Conservation (phyloP, 2,888 invertebrate genomes). For the Gryllus longicercus region DNA sequence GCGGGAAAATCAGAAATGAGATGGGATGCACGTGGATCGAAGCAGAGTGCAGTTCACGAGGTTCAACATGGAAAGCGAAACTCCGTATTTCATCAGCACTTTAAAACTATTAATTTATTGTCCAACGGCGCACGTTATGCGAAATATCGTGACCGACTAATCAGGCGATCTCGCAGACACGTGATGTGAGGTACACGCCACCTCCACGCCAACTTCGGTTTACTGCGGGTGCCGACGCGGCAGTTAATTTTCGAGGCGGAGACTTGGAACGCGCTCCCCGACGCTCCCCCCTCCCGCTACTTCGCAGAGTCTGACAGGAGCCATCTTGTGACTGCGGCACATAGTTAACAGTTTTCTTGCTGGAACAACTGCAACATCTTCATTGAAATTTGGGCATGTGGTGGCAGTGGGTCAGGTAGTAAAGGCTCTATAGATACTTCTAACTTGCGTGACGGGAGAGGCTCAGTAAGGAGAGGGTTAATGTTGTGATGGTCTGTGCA, state of each 20-base stretch:
- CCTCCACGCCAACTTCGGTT: neutral
- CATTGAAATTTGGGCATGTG: neutral
- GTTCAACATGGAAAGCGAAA: neutral
- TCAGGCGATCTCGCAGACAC: neutral
- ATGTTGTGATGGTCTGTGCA: too few relatives aligned
- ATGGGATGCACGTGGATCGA: too few relatives aligned
- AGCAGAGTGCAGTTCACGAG: neutral
- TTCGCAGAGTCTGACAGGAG: too few relatives aligned
- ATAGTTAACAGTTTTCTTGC: too few relatives aligned
- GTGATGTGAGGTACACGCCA: neutral
- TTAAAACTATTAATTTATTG: neutral
- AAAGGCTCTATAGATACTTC: neutral
- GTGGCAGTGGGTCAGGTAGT: neutral
- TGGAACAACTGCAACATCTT: neutral
- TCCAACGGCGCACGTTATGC: neutral
- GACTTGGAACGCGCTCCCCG: too few relatives aligned
- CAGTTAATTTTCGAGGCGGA: too few relatives aligned
- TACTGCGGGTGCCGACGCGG: neutral
- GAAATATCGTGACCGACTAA: constrained; percentile 9
- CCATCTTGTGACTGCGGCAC: too few relatives aligned
- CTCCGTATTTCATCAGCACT: neutral
- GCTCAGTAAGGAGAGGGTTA: too few relatives aligned
- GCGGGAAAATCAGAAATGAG: too few relatives aligned
- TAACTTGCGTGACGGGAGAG: too few relatives aligned
- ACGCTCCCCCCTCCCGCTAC: too few relatives aligned